Base-by-base conservation (phyloP, 2,888 invertebrate species). In the Drosophila nr. fundita region DNA sequence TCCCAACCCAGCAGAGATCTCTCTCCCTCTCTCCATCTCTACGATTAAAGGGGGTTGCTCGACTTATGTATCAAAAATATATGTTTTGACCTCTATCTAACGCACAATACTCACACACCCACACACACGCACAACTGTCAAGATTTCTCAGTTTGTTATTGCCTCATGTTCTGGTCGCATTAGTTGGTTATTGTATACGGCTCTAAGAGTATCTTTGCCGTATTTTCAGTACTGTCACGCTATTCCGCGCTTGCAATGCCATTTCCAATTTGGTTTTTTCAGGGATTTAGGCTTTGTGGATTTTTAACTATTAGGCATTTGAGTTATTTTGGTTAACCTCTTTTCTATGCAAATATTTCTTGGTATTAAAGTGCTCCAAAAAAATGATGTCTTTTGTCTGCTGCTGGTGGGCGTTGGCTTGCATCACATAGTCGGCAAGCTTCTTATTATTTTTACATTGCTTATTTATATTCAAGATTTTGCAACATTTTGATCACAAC, bases 81-180 rank as follows among this genome's bases (percentile, higher is more conserved):
- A 42, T 42, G 52, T 58, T 49, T 54, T 71, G 72, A 72, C 72
- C 72, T 55, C 49, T 49, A 72, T 64, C 72, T 64, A 59, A 63
- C 63, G 64, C 71, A 71, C 71, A 62, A 61, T 45, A 30, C 32
- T 11, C 42, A 13, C 38, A 18, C 4, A 49, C 36, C 18, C 29
- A 42, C 38, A 38, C n/a, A 34, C 53, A 69, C 69, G 62, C 53
- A 73, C 30, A 57, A 82, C 74, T 58, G 66, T 48, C 48, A 49
- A 53, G 82, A 69, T 79, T 69, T 79, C 69, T 67, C 68, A 78
- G 82, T 64, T 80, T 68, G 76, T 79, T 79, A 83, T 80, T 67
- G 80, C 59, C 66, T 18, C 73, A 73, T 65, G 36, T 60, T 73
- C 29, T 58, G 71, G 70, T 79, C 64, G 78, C 76, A 82, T 82